Base-by-base conservation (phyloP, 2,888 invertebrate species). In the Hemithea aestivaria region DNA sequence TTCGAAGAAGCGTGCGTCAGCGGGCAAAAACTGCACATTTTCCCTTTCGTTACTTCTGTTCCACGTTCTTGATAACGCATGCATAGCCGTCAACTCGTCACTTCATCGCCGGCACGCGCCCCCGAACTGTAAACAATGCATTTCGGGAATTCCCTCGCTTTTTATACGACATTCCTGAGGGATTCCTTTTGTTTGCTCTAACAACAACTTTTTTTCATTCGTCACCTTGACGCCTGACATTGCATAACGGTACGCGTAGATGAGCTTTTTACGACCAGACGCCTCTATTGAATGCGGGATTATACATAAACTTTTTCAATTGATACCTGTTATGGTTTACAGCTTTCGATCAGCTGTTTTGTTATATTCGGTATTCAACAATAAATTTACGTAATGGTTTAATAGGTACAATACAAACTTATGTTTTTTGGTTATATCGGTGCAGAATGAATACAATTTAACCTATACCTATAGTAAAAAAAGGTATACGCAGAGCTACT, bases 171-270 rank as follows among this genome's bases (percentile, higher is more conserved):
- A 85, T 85, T 85, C 84, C 78, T 81, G 58, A 79, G 85, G 85
- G 82, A 87, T 82, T 76, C 85, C 85, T 85, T 85, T 85, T 87
- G 84, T 87, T 85, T 85, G 80, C 69, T 62, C 66, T 71, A 42
- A 69, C 71, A 67, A 73, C 68, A 65, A 66, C 69, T 74, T 78
- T 78, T 78, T 71, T 52, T 57, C 56, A 38, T 38, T 62, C 65
- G 62, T 56, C 64, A 47, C 56, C 52, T 51, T 46, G 50, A 39
- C 56, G 65, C 62, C 70, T 69, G 69, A 67, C 67, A 67, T 74
- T 72, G 69, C 66, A 58, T 77, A 76, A 75, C 73, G 66, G 73
- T 66, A 61, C 49, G 39, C 48, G 55, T 57, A 62, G 55, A 58
- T 49, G 52, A 57, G 43, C 46, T 58, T 64, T 62, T 59, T 58